These are phyloP conservation scores for Anthonomus grandis DNA, from an alignment of 1,140 invertebrate species.

Conservation along the genomic window DNA sequence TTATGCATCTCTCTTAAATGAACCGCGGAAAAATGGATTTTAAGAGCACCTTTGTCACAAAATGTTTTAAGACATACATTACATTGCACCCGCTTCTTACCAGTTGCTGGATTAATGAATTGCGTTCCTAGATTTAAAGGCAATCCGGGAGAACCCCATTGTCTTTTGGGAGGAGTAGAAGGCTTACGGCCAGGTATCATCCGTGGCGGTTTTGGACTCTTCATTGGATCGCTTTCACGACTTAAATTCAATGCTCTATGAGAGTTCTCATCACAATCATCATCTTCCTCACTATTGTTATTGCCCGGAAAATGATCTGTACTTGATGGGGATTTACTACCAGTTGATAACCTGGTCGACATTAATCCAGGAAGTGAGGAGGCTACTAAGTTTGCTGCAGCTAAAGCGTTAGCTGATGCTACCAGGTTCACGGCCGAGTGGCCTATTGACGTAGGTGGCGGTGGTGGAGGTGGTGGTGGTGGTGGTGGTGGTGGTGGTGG, in stretches of 20 bases:
- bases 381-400: conserved; percentile 49
- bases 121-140: conserved; percentile 85
- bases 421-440: conserved; percentile 57
- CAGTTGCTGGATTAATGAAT: conserved; percentile 86
- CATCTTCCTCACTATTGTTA: conserved; percentile 55
- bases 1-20: conserved; percentile 99
- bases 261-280: conserved; percentile 63
- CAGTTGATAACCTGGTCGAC: conserved; percentile 40
- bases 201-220: conserved; percentile 43
- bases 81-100: conserved; percentile 96
- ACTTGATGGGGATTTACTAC: conserved; percentile 48
- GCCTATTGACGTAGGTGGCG: conserved; percentile 50
- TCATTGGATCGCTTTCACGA: conserved; percentile 51
- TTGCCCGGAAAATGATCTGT: conserved; percentile 46
- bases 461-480: conserved; percentile 61
- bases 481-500: conserved; percentile 52
- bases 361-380: conserved; percentile 48
- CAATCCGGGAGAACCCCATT: conserved; percentile 78
- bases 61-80: conserved; percentile 98
- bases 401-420: conserved; percentile 48
- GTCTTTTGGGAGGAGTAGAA: conserved; percentile 83
- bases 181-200: conserved; percentile 63
- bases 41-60: conserved; percentile 98
- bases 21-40: conserved; percentile 99
- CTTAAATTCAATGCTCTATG: conserved; percentile 69